A percentile compares a stretch with the other conserved stretches of the same genome.
These are phyloP conservation scores for Schizaphis graminum DNA, from an alignment of 2,888 invertebrate genomes.

Conservation along the genomic window DNA sequence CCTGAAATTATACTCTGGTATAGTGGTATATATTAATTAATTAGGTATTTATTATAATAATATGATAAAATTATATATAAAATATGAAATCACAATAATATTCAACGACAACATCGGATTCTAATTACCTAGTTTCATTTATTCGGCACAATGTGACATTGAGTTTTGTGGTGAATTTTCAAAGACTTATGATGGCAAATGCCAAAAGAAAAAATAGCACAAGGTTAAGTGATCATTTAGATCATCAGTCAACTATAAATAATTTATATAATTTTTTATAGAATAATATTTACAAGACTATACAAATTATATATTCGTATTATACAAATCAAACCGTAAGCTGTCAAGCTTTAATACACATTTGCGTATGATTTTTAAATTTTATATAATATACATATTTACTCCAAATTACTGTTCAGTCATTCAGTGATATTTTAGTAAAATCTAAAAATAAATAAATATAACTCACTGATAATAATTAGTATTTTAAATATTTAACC, in stretches of 20 bases:
- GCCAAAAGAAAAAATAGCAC: constrained; percentile 16
- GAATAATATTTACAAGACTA: not conserved
- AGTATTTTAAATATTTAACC: not conserved
- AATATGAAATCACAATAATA: not conserved
- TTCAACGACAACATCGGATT: not conserved
- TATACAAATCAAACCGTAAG: not conserved
- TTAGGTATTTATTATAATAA: not conserved
- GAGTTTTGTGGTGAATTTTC: constrained; percentile 35
- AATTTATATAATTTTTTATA: not conserved
- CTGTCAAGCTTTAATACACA: not conserved
- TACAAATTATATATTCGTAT: not conserved
- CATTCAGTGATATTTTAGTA: not conserved
- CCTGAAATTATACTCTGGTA: not conserved
- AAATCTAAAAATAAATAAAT: not conserved
- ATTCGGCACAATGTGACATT: constrained; percentile 24
- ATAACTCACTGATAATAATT: not conserved
- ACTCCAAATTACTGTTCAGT: not conserved
- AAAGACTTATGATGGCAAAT: not conserved
- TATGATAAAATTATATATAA: not conserved
- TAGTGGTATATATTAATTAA: not conserved
- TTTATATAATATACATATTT: not conserved
- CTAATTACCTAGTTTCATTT: constrained; percentile 25
- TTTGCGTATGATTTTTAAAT: not conserved
- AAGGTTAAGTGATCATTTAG: constrained; percentile 23
- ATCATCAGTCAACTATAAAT: constrained; percentile 39